Evolutionary conservation across 2,888 invertebrate genomes (phyloP), one percentile per base, ranked within the genome.

Genomic region (Eupithecia pulchellata): DNA sequence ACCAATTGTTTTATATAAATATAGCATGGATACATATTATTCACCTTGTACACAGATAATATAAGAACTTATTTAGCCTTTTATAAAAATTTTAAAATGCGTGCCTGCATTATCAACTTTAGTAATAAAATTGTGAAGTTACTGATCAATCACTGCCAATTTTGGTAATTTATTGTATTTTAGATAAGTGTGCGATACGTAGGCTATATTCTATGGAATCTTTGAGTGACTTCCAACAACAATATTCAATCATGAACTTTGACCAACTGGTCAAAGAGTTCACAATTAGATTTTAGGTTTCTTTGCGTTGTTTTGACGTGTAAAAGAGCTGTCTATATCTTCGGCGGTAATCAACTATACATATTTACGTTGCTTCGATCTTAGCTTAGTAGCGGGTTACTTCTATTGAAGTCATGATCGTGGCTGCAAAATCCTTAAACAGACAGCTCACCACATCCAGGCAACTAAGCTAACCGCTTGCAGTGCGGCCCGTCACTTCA

Each of bases 111-210:
- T 61, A 60, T 65, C 29, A 65, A 11, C 52, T 30, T 47, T 61
- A 29, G 42, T 60, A 60, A 64, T 8, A 27, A 60, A 64, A 30
- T 67, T 68, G 61, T 64, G 36, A 42, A 66, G 25, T 47, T 47
- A 67, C 66, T 55, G 42, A 76, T 73, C 76, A 76, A 76, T 73
- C 76, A 76, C 76, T 76, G 76, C 76, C 72, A 72, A 30, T 32
- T 67, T 74, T 65, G 52, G 30, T 71, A 71, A 36, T 20, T 42
- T 68, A 66, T 64, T 71, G 73, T 42, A 68, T 63, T 66, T 62
- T 47, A 66, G 52, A 25, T 52, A 52, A 47, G 29, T 11, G 42
- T 63, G 27, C 20, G 42, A 30, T 65, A 62, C 68, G 67, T 29
- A 30, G 36, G 29, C 55, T 39, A 57, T 57, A 29, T 57, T 29